A percentile compares a stretch with the other conserved stretches of the same genome.
Conservation (phyloP, 1,140 invertebrate genomes). For the Neodiprion pinetum region DNA sequence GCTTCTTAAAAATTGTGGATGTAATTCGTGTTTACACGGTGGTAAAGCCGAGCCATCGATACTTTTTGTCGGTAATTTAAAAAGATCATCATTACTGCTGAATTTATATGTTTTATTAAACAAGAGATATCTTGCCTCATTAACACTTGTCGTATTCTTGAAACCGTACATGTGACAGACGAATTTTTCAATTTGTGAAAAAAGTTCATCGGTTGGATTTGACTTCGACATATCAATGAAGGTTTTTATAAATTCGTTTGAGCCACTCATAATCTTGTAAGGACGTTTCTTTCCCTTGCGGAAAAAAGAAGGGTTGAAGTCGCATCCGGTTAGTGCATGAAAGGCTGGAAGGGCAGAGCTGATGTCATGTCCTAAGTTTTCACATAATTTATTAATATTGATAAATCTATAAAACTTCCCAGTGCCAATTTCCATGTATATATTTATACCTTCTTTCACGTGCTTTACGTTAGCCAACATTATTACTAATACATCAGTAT, state of each 20-base stretch:
- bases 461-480: slow-evolving; percentile 38
- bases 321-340: slow-evolving; percentile 55
- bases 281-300: slow-evolving; percentile 42
- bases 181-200: not conserved
- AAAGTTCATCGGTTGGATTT: not conserved
- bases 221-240: slow-evolving; percentile 15
- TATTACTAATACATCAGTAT: slow-evolving; percentile 37
- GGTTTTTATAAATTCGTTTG: slow-evolving; percentile 28
- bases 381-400: slow-evolving; percentile 38
- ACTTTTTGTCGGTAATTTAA: slow-evolving; percentile 29
- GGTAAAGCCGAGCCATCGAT: too few relatives aligned
- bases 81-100: slow-evolving; percentile 16
- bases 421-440: slow-evolving; percentile 36
- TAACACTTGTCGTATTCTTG: not conserved
- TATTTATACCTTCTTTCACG: slow-evolving; percentile 13
- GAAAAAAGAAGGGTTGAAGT: slow-evolving; percentile 51
- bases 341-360: slow-evolving; percentile 43
- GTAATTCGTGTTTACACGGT: too few relatives aligned
- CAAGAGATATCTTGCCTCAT: slow-evolving; percentile 11
- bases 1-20: too few relatives aligned
- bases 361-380: slow-evolving; percentile 34
- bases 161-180: not conserved
- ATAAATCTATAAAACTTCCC: slow-evolving; percentile 38
- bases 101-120: slow-evolving; percentile 30
- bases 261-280: slow-evolving; percentile 32